A percentile compares a stretch with the other conserved stretches of the same genome.
phyloP scores from a whole-genome alignment of 2,888 invertebrate genomes.

The Saturnia japonica region DNA sequence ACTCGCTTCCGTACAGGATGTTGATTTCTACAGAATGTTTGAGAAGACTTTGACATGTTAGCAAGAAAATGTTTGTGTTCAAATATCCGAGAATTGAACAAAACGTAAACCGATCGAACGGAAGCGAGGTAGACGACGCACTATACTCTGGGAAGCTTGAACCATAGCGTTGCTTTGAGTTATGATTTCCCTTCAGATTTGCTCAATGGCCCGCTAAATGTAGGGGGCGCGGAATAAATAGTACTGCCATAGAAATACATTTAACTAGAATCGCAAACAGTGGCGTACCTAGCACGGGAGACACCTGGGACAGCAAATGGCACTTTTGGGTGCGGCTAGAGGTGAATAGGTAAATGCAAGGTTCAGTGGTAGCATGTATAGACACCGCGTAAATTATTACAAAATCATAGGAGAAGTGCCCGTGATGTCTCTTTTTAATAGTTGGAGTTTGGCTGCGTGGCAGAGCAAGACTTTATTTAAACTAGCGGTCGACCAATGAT shows the following conservation, averaged over 20 bases:
- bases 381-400: no score
- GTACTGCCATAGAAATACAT: conserved; percentile 33
- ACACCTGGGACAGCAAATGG: no score
- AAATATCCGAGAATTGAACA: not conserved
- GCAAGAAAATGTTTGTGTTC: not conserved
- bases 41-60: not conserved
- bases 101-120: conserved; percentile 21
- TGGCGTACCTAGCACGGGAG: not conserved
- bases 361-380: no score
- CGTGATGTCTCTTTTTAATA: no score
- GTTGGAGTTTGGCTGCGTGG: no score
- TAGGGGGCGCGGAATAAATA: conserved; percentile 57
- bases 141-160: conserved; percentile 20
- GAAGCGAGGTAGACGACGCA: conserved; percentile 28
- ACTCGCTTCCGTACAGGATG: not conserved
- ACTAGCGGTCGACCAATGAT: no score
- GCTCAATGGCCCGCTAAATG: conserved; percentile 58
- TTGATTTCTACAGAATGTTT: not conserved
- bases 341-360: no score
- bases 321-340: no score
- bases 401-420: no score
- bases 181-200: conserved; percentile 43
- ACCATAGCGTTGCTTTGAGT: conserved; percentile 28
- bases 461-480: no score
- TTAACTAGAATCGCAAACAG: not conserved